phyloP scores from a whole-genome alignment of 2,888 invertebrate genomes.

The Brachyptera putata region DNA sequence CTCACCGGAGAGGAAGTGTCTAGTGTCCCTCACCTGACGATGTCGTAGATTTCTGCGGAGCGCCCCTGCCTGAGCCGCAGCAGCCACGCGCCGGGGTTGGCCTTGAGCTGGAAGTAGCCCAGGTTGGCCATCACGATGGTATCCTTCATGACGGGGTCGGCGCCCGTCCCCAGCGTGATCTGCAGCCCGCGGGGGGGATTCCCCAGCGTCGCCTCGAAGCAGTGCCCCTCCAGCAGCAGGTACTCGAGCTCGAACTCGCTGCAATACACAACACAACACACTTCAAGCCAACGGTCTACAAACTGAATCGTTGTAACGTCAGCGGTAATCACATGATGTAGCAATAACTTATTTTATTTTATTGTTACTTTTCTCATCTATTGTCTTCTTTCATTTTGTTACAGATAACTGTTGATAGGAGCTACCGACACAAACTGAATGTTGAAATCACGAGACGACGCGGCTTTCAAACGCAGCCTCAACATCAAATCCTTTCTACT shows the following conservation, averaged over 20 bases:
- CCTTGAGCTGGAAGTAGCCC: conserved; percentile 97
- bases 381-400: no score
- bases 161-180: conserved; percentile 82
- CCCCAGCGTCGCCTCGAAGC: conserved; percentile 85
- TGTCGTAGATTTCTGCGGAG: conserved; percentile 92
- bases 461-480: no score
- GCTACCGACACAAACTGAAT: no score
- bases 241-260: conserved; percentile 96
- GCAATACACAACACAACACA: conserved; percentile 36
- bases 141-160: conserved; percentile 75
- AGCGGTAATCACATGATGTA: no score
- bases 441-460: no score
- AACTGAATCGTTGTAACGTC: no score
- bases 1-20: neutral
- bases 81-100: conserved; percentile 95
- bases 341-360: no score
- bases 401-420: no score
- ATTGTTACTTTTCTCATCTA: no score
- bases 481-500: no score
- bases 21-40: conserved; percentile 61
- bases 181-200: conserved; percentile 97
- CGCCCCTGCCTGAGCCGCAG: conserved; percentile 85
- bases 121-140: conserved; percentile 99
- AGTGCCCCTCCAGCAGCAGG: conserved; percentile 91
- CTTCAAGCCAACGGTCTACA: no score